Evolutionary conservation across 1,140 invertebrate species (phyloP).

Genomic region (Paralvinella palmiformis): DNA sequence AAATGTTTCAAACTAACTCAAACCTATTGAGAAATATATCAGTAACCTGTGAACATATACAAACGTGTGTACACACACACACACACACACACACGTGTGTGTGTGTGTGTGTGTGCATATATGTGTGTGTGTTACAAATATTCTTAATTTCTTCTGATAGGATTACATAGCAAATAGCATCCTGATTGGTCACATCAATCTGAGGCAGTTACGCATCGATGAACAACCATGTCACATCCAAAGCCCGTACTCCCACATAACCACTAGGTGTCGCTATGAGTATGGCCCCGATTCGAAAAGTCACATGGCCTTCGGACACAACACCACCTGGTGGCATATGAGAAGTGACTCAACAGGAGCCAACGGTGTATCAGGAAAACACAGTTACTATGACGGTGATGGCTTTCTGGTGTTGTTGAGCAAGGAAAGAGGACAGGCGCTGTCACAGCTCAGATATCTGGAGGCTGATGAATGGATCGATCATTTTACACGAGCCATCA

Average conservation of each 20-base stretch:
- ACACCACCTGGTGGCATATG: neutral
- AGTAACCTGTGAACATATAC: no score
- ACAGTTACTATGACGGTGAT: conserved; percentile 10
- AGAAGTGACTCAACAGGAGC: neutral
- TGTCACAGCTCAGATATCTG: conserved; percentile 26
- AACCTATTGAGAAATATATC: no score
- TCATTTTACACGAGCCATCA: conserved; percentile 30
- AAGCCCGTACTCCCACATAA: neutral
- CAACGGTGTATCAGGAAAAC: neutral
- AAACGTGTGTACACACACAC: no score
- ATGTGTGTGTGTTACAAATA: no score
- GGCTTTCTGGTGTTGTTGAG: conserved; percentile 5
- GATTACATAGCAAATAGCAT: conserved; percentile 22
- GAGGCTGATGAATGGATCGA: conserved; percentile 32
- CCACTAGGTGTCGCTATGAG: neutral
- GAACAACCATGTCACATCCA: conserved; percentile 22
- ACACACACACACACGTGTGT: no score
- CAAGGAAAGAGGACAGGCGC: conserved; percentile 10
- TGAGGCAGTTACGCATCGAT: conserved; percentile 29
- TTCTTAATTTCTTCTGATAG: no score
- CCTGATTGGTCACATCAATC: conserved; percentile 33
- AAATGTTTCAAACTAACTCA: no score
- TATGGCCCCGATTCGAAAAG: neutral
- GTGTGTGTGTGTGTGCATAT: no score
- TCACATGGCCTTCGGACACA: neutral